phyloP scores from a whole-genome alignment of 1,140 invertebrate genomes.

The Matsumurasca onukii region DNA sequence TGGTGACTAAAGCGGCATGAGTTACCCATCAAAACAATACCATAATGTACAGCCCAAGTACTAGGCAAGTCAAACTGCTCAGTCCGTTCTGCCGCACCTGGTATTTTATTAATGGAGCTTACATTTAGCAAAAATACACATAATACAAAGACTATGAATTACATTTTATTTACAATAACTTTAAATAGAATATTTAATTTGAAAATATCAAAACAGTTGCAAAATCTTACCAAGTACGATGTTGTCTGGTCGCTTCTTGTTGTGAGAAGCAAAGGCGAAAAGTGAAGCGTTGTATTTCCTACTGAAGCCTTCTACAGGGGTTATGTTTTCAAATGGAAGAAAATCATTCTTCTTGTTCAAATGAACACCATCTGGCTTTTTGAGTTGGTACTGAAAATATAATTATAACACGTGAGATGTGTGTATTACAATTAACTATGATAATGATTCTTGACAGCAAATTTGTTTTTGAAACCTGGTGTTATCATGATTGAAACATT shows the following conservation, averaged over 20 bases:
- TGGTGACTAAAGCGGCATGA: no score
- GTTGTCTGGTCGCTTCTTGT: constrained; percentile 94
- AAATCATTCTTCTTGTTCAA: constrained; percentile 81
- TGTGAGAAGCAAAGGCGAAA: constrained; percentile 88
- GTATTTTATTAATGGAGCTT: no score
- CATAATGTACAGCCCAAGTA: no score
- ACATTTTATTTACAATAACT: no score
- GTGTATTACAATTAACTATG: not conserved
- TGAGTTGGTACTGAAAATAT: constrained; percentile 66
- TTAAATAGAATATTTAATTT: no score
- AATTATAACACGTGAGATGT: constrained; percentile 3
- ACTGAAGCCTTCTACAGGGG: constrained; percentile 79
- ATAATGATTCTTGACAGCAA: not conserved
- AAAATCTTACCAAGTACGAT: constrained; percentile 73
- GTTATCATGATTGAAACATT: not conserved
- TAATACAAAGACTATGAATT: no score
- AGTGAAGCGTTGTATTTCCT: constrained; percentile 85
- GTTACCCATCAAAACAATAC: no score
- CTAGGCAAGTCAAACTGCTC: no score
- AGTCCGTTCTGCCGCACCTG: no score
- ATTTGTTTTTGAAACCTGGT: not conserved
- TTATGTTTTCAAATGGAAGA: constrained; percentile 82
- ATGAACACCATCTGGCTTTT: constrained; percentile 80
- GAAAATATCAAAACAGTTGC: no score
- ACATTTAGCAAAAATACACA: no score